Evolutionary conservation across 2,888 invertebrate species (phyloP), one percentile per base, ranked within the genome.

Genomic region (Neuroscelio doddi): DNA sequence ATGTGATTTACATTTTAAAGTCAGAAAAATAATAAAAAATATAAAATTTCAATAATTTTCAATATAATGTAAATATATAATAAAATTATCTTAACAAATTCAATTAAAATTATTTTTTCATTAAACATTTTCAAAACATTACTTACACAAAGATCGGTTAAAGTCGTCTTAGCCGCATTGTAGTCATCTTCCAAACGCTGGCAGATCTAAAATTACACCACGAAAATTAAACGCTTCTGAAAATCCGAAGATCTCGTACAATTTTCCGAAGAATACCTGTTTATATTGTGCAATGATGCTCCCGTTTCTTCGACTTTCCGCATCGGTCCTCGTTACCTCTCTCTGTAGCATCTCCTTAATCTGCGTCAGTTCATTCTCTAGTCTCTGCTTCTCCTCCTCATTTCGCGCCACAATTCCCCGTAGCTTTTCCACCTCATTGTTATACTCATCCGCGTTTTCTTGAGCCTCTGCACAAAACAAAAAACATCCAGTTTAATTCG

Each of bases 261-360:
- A 30, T 5, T 30, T 5, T 30, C 21, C 2, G 5, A 21, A 2
- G 5, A 21, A 62, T 77, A 90, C 89, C 86, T 94, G 91, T 84
- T 97, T 95, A 80, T 97, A 98, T 78, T 98, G 97, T 44, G 92
- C 88, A 70, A 97, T 94, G 36, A 97, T 96, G 12, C 91, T 90
- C 36, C 89, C 87, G 81, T 93, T 93, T 78, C 93, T 90, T 3
- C 89, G 88, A 30, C 90, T 90, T 64, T 93, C 94, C 15, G 88
- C 87, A 71, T 92, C 91, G 1, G 92, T 90, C 73, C 91, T 90
- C 12, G 91, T 89, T 21, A 94, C 89, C 81, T 94, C 93, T 36
- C 91, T 86, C 64, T 92, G 89, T 68, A 95, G 87, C 86, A 94
- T 90, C 52, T 93, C 92, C 70, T 92, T 93, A 2, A 92, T 86